These are phyloP conservation scores for Tinamus guttatus DNA, from an alignment of 2,113 vertebrate genomes.

Conservation along the genomic window DNA sequence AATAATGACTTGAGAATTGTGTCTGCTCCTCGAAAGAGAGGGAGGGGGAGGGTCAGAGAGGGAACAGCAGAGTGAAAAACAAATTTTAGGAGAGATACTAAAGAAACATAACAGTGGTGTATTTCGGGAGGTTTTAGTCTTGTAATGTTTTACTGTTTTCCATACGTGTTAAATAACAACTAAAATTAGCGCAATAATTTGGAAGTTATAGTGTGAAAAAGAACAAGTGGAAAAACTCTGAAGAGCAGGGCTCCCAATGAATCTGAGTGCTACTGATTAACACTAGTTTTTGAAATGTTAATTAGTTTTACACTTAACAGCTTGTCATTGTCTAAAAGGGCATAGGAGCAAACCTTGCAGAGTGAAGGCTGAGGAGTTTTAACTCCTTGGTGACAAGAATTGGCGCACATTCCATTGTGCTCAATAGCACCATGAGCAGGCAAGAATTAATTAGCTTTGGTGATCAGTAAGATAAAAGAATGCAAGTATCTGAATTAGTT, in stretches of 20 bases:
- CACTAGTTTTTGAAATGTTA: conserved; percentile 85
- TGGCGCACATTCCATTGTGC: conserved; percentile 66
- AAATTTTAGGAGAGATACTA: background rate
- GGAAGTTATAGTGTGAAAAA: conserved; percentile 71
- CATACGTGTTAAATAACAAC: conserved; percentile 38
- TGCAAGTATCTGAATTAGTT: conserved; percentile 54
- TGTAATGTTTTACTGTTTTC: conserved; percentile 20
- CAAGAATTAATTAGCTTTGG: conserved; percentile 74
- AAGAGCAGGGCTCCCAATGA: conserved; percentile 62
- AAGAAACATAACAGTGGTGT: background rate
- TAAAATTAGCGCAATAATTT: conserved; percentile 72
- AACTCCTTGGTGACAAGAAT: conserved; percentile 74
- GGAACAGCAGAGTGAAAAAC: background rate
- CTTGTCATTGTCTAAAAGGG: conserved; percentile 81
- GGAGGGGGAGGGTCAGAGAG: background rate
- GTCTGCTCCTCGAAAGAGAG: background rate
- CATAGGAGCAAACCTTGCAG: conserved; percentile 77
- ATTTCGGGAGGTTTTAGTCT: background rate
- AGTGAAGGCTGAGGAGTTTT: conserved; percentile 74
- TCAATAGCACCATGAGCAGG: conserved; percentile 65
- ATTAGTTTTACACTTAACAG: conserved; percentile 82
- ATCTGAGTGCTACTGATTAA: conserved; percentile 78
- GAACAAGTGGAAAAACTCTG: conserved; percentile 51
- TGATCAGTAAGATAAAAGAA: conserved; percentile 71
- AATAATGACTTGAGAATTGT: background rate